Evolutionary conservation across 2,113 vertebrate species (phyloP).

Genomic region (Lathamus discolor): DNA sequence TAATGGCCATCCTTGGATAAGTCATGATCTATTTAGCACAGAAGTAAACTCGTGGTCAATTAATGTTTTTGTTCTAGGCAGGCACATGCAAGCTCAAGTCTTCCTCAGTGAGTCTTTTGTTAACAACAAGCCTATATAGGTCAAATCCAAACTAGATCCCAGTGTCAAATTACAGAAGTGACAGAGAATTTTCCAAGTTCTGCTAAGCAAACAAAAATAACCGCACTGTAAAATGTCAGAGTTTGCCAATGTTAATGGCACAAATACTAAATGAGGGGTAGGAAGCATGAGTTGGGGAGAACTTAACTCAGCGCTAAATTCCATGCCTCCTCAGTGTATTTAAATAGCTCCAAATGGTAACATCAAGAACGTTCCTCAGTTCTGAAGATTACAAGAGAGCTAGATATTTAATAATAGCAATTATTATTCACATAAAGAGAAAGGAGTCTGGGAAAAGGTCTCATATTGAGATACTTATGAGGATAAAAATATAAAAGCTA

Average conservation of each 20-base stretch:
- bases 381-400: not conserved
- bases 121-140: not conserved
- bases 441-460: not conserved
- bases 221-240: not conserved
- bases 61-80: not conserved
- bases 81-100: not conserved
- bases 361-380: not conserved
- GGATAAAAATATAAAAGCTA: not conserved
- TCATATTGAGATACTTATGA: not conserved
- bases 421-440: not conserved
- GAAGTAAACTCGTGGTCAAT: not conserved
- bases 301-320: not conserved
- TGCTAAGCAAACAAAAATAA: not conserved
- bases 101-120: not conserved
- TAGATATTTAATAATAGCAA: not conserved
- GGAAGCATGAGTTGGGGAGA: not conserved
- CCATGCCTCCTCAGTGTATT: not conserved
- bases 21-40: not conserved
- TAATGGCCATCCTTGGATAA: not conserved
- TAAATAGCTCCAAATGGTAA: not conserved
- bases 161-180: not conserved
- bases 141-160: not conserved
- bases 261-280: not conserved
- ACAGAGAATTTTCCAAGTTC: not conserved
- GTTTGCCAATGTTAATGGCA: not conserved